A percentile compares a stretch with the other conserved stretches of the same genome.
Evolutionary conservation across 2,797 vertebrate genomes (phyloP).

Genomic region (Adelosebastes latens): DNA sequence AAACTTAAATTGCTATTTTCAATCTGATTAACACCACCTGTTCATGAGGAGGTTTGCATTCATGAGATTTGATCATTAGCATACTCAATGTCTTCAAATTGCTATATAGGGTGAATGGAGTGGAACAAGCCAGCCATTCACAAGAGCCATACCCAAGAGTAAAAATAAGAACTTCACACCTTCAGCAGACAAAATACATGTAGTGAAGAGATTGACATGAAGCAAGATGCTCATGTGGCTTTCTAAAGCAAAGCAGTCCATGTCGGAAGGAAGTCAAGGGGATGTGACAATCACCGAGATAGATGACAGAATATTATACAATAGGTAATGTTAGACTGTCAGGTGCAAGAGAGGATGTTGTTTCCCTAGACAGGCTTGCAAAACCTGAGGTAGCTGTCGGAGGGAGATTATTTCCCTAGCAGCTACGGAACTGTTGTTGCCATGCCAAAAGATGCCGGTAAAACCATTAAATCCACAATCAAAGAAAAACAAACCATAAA

Average conservation of each 20-base stretch:
- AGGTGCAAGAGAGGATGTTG: neutral
- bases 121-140: neutral
- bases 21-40: neutral
- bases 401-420: neutral
- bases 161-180: neutral
- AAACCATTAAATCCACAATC: neutral
- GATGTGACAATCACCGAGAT: neutral
- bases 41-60: neutral
- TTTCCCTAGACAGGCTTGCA: neutral
- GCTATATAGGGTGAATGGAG: neutral
- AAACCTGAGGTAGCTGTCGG: neutral
- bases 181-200: neutral
- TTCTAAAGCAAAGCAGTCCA: neutral
- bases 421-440: neutral
- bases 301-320: neutral
- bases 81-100: neutral
- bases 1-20: neutral
- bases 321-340: neutral
- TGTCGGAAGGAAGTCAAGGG: neutral
- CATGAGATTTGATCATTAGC: neutral
- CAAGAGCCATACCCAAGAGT: neutral
- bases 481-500: neutral
- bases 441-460: neutral
- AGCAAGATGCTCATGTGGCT: neutral
- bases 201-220: neutral